These are phyloP conservation scores for Trissolcus basalis DNA, from an alignment of 1,140 invertebrate species.

Conservation along the genomic window DNA sequence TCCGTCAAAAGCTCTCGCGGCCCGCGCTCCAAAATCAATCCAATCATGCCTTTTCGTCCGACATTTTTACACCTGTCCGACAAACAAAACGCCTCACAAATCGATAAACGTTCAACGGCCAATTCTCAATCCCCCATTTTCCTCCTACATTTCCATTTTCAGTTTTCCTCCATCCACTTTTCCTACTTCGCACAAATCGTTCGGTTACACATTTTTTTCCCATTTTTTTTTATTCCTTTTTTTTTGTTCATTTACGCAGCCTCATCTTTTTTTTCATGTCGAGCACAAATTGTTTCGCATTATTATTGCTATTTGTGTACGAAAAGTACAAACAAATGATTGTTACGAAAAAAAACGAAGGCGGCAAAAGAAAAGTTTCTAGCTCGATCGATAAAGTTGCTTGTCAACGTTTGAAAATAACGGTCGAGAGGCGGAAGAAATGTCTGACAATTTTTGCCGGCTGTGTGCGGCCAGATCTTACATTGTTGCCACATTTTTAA, in stretches of 20 bases:
- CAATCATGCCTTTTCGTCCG: conserved; percentile 26
- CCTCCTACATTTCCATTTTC: not conserved
- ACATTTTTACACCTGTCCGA: not conserved
- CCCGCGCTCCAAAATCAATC: conserved; percentile 28
- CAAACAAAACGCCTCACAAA: not conserved
- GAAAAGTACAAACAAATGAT: too few relatives aligned
- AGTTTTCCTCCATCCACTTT: not conserved
- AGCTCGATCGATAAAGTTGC: conserved; percentile 13
- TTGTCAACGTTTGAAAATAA: conserved; percentile 7
- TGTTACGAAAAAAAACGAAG: too few relatives aligned
- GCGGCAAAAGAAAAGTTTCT: too few relatives aligned
- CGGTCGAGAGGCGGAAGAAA: not conserved
- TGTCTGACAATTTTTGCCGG: not conserved
- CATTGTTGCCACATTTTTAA: too few relatives aligned
- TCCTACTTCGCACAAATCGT: too few relatives aligned
- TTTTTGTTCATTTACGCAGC: too few relatives aligned
- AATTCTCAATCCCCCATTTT: not conserved
- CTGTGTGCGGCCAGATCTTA: too few relatives aligned
- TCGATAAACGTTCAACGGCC: conserved; percentile 7
- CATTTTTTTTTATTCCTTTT: too few relatives aligned
- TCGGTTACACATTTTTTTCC: too few relatives aligned
- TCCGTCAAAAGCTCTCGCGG: conserved; percentile 16
- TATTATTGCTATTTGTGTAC: too few relatives aligned
- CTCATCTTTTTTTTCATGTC: too few relatives aligned
- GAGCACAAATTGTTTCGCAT: too few relatives aligned